Conservation (phyloP, 1,140 invertebrate species). For the Paracyclopina nana region DNA sequence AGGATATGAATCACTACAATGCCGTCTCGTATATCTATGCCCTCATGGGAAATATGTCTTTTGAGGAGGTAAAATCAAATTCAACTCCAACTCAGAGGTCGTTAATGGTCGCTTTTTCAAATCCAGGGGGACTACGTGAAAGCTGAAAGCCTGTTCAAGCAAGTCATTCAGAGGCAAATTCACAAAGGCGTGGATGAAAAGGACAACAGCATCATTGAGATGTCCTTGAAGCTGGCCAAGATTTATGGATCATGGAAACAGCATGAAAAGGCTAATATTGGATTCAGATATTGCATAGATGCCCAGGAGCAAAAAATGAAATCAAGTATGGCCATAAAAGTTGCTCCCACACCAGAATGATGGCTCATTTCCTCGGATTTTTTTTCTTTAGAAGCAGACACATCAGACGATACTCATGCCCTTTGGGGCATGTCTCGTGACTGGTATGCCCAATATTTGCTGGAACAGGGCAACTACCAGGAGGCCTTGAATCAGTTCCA, state of each 20-base stretch:
- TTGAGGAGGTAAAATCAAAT: conserved; percentile 33
- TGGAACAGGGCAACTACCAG: conserved; percentile 24
- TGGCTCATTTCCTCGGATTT: background rate
- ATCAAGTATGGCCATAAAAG: conserved; percentile 13
- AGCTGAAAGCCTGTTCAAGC: conserved; percentile 59
- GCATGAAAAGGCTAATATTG: conserved; percentile 42
- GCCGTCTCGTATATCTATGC: conserved; percentile 71
- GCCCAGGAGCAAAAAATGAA: conserved; percentile 36
- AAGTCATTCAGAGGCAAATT: conserved; percentile 42
- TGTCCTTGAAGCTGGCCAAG: conserved; percentile 38
- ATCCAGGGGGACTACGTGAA: conserved; percentile 44
- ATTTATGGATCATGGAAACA: conserved; percentile 37
- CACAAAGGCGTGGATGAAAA: conserved; percentile 38
- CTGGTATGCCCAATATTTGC: conserved; percentile 56
- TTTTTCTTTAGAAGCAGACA: background rate
- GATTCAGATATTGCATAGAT: conserved; percentile 51
- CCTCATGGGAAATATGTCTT: conserved; percentile 69
- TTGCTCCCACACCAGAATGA: too few relatives aligned
- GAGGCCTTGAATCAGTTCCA: background rate
- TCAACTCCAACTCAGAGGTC: too few relatives aligned
- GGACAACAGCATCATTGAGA: conserved; percentile 52
- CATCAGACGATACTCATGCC: conserved; percentile 34
- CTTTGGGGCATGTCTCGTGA: conserved; percentile 49
- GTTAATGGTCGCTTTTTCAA: too few relatives aligned
- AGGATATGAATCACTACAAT: conserved; percentile 47